Percentiles rank a stretch among this genome's conserved stretches.
Evolutionary conservation across 2,888 invertebrate species (phyloP).

Genomic region (Parochlus steinenii): DNA sequence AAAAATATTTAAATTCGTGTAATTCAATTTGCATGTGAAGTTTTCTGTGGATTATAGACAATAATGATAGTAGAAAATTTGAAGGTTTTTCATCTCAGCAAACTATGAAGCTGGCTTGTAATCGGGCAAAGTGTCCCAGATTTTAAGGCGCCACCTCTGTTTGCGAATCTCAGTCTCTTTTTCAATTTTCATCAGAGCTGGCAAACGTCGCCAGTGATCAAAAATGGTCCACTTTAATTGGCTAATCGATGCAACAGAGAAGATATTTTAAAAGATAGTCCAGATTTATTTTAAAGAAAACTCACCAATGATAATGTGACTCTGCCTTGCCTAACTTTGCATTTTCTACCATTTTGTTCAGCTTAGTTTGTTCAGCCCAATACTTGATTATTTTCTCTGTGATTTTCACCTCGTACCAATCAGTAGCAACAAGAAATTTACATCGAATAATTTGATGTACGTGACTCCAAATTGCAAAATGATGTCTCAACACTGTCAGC

Average conservation of each 20-base stretch:
- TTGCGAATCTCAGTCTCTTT: conserved; percentile 50
- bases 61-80: no score
- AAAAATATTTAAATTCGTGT: no score
- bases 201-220: conserved; percentile 45
- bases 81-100: no score
- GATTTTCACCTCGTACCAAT: conserved; percentile 49
- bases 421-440: conserved; percentile 51
- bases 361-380: conserved; percentile 32
- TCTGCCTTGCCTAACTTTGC: conserved; percentile 29
- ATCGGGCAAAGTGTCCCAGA: conserved; percentile 53
- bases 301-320: conserved; percentile 29
- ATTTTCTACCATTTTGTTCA: conserved; percentile 32
- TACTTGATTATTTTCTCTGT: conserved; percentile 34
- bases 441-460: conserved; percentile 28
- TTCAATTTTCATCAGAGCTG: conserved; percentile 43
- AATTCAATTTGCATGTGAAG: no score
- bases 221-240: conserved; percentile 31
- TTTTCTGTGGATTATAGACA: no score
- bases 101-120: no score
- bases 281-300: not conserved
- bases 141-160: conserved; percentile 51
- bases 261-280: not conserved
- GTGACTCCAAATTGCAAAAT: conserved; percentile 33
- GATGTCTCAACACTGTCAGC: conserved; percentile 31
- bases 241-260: conserved; percentile 18